Conservation (phyloP, 2,888 invertebrate genomes). For the Hirtodrosophila histrioides region DNA sequence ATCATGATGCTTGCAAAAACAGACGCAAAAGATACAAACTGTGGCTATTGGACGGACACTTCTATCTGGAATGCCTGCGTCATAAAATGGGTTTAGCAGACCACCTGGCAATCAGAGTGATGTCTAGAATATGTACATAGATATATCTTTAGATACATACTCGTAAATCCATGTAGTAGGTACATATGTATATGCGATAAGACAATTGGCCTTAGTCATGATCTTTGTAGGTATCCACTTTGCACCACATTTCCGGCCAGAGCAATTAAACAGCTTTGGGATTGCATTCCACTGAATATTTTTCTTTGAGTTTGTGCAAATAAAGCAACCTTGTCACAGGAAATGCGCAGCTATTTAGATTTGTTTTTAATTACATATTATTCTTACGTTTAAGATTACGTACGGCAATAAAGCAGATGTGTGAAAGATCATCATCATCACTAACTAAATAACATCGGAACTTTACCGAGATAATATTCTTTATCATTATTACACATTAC, state of each 20-base stretch:
- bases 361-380: constrained; percentile 41
- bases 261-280: background rate
- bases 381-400: constrained; percentile 29
- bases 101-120: constrained; percentile 30
- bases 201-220: constrained; percentile 39
- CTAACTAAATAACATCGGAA: constrained; percentile 43
- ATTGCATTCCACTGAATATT: background rate
- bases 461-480: constrained; percentile 15
- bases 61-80: constrained; percentile 34
- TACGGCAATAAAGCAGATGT: constrained; percentile 34
- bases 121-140: background rate
- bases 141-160: background rate
- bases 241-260: constrained; percentile 40
- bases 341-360: constrained; percentile 64
- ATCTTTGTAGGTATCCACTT: constrained; percentile 37
- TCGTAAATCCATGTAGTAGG: background rate
- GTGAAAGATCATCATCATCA: constrained; percentile 43
- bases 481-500: constrained; percentile 4
- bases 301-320: constrained; percentile 43
- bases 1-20: constrained; percentile 24
- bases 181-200: constrained; percentile 24
- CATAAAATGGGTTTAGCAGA: constrained; percentile 43
- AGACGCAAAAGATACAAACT: constrained; percentile 17
- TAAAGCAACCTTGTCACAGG: constrained; percentile 71
- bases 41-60: constrained; percentile 5